Evolutionary conservation across 2,113 vertebrate species (phyloP), one percentile per base, ranked within the genome.

Genomic region (Melospiza melodia): DNA sequence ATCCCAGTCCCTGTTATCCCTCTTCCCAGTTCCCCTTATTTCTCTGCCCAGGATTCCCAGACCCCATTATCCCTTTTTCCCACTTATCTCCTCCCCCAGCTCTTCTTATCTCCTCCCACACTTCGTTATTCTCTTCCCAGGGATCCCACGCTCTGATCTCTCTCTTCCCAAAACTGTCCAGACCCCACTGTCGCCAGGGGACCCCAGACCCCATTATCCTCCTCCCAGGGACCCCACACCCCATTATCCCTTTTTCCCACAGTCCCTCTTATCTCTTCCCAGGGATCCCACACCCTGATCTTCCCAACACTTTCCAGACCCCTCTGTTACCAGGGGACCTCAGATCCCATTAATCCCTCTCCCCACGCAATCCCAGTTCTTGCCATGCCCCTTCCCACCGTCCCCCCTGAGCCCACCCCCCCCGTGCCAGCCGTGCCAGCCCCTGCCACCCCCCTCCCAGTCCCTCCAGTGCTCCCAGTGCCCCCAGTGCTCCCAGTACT

Each of bases 91-190:
- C 35, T 68, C 43, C 46, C 66, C 51, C 51, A 52, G 27, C 28
- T 52, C 49, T 25, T 25, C 49, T 52, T 28, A 28, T 52, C 51
- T 54, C 52, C 52, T 35, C 23, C 31, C 44, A 48, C 3, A 23
- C 43, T 13, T 11, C 7, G 30, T 46, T 66, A 9, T 11, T 24
- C 33, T 49, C 46, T 51, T 51, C 44, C n/a, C 48, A 51, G 41
- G 52, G n/a, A 49, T 5, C 16, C 35, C 46, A 33, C 4, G 16
- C 30, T 7, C 35, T 2, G 1, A 2, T 7, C 2, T 20, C 16
- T 11, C 52, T 15, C 44, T 33, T 25, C 46, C 58, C 57, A 31
- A 5, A 6, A 14, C 9, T 11, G 37, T 44, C 57, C 74, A 33
- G 28, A 62, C 28, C 58, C 35, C 35, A 14, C 2, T 23, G 18